Evolutionary conservation across 2,888 invertebrate genomes (phyloP).

Genomic region (Yponomeuta plumbellus): DNA sequence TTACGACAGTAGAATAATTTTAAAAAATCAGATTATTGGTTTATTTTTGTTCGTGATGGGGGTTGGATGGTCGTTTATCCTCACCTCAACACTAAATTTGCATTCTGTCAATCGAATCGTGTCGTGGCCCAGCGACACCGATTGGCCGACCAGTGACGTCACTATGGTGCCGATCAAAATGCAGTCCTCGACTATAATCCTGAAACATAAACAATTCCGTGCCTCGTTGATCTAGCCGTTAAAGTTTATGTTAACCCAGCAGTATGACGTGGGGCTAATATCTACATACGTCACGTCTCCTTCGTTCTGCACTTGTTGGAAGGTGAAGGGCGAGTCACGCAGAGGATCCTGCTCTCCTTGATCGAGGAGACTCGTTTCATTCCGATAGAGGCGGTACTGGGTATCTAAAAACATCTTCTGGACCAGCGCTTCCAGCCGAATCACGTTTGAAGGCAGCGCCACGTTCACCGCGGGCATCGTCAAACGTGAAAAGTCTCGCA

Average conservation of each 20-base stretch:
- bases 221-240: too few relatives aligned
- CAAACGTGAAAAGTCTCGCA: conserved; percentile 37
- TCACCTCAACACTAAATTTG: conserved; percentile 50
- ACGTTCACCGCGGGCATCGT: conserved; percentile 37
- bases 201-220: conserved; percentile 29
- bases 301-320: conserved; percentile 36
- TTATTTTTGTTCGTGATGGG: neutral
- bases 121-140: conserved; percentile 43
- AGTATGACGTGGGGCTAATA: neutral
- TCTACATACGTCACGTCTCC: conserved; percentile 50
- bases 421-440: conserved; percentile 38
- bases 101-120: conserved; percentile 36
- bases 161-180: conserved; percentile 38
- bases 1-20: too few relatives aligned
- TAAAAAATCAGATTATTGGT: too few relatives aligned
- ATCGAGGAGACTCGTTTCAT: conserved; percentile 36
- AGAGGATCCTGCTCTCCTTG: conserved; percentile 26
- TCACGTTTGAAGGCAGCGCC: conserved; percentile 36
- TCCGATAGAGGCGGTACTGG: conserved; percentile 42
- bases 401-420: conserved; percentile 43
- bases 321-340: conserved; percentile 46
- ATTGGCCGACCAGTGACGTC: conserved; percentile 32
- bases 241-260: too few relatives aligned
- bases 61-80: neutral
- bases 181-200: conserved; percentile 48